Conservation (phyloP, 2,888 invertebrate genomes). For the Axea sp. region DNA sequence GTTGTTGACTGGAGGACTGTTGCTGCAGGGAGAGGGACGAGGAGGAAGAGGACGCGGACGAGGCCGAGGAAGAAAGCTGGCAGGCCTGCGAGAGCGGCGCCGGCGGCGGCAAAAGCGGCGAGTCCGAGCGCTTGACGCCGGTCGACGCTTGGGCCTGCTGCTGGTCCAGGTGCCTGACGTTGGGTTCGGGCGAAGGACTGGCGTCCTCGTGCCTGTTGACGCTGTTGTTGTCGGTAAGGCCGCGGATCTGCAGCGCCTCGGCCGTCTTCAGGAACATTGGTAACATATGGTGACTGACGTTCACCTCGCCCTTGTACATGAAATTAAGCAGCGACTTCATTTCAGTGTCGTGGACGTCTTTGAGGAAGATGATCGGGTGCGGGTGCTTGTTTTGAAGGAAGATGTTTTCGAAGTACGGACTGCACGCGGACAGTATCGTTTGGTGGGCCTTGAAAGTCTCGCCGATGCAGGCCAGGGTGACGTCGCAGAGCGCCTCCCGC, state of each 20-base stretch:
- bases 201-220: conserved; percentile 80
- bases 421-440: conserved; percentile 95
- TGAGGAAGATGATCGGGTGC: conserved; percentile 94
- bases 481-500: conserved; percentile 94
- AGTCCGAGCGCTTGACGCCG: conserved; percentile 14
- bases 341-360: conserved; percentile 93
- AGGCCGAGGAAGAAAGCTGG: background rate
- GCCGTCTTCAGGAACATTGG: conserved; percentile 95
- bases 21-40: background rate
- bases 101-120: conserved; percentile 7
- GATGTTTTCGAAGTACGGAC: conserved; percentile 95
- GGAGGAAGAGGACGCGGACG: background rate
- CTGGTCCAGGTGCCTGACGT: background rate
- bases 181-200: conserved; percentile 75
- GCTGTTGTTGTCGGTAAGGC: conserved; percentile 93
- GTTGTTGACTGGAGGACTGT: conserved; percentile 69
- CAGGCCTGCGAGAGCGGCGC: background rate
- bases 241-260: conserved; percentile 93
- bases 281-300: conserved; percentile 94
- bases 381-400: conserved; percentile 93
- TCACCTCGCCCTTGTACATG: conserved; percentile 96
- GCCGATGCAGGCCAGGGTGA: conserved; percentile 94
- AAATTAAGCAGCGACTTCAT: conserved; percentile 94
- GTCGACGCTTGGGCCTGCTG: background rate
- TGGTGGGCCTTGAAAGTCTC: conserved; percentile 95